Percentiles rank a stretch among this genome's conserved stretches.
phyloP scores from a whole-genome alignment of 2,888 invertebrate genomes.

The Andrena hattorfiana region DNA sequence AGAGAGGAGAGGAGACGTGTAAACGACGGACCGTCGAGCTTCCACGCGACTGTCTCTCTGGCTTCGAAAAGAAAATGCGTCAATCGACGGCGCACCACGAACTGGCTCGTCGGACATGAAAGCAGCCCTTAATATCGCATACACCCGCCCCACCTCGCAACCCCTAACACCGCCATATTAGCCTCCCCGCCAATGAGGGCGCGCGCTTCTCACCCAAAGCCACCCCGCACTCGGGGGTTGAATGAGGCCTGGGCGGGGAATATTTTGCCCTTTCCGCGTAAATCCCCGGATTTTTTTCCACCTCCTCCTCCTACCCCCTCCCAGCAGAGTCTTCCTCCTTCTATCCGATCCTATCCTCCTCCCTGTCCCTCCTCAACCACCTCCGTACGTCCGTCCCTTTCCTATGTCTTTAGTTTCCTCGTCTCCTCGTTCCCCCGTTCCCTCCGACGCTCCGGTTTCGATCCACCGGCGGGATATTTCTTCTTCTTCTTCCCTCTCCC shows the following conservation, averaged over 20 bases:
- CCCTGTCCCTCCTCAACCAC: background rate
- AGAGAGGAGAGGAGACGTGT: background rate
- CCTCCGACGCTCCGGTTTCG: slow-evolving; percentile 35
- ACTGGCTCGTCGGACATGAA: slow-evolving; percentile 84
- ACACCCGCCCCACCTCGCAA: slow-evolving; percentile 78
- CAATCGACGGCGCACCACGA: slow-evolving; percentile 86
- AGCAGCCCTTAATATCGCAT: slow-evolving; percentile 83
- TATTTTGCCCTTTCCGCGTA: slow-evolving; percentile 82
- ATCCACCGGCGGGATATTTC: slow-evolving; percentile 46
- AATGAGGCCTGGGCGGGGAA: slow-evolving; percentile 84
- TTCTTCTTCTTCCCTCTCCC: slow-evolving; percentile 26
- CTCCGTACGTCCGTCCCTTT: slow-evolving; percentile 33
- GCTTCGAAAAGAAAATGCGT: slow-evolving; percentile 77
- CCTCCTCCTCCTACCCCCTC: slow-evolving; percentile 60
- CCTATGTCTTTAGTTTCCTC: slow-evolving; percentile 26
- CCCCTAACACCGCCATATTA: slow-evolving; percentile 84
- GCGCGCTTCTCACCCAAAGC: slow-evolving; percentile 83
- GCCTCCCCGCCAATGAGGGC: slow-evolving; percentile 85
- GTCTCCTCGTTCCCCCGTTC: slow-evolving; percentile 3
- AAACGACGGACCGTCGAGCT: slow-evolving; percentile 17
- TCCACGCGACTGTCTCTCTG: slow-evolving; percentile 57
- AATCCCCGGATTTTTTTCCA: slow-evolving; percentile 79
- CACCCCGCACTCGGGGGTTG: slow-evolving; percentile 80
- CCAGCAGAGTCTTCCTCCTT: slow-evolving; percentile 43
- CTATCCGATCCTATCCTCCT: slow-evolving; percentile 27